Percentiles rank a stretch among this genome's conserved stretches.
phyloP scores from a whole-genome alignment of 2,888 invertebrate species.

The Uropetala carovei region DNA sequence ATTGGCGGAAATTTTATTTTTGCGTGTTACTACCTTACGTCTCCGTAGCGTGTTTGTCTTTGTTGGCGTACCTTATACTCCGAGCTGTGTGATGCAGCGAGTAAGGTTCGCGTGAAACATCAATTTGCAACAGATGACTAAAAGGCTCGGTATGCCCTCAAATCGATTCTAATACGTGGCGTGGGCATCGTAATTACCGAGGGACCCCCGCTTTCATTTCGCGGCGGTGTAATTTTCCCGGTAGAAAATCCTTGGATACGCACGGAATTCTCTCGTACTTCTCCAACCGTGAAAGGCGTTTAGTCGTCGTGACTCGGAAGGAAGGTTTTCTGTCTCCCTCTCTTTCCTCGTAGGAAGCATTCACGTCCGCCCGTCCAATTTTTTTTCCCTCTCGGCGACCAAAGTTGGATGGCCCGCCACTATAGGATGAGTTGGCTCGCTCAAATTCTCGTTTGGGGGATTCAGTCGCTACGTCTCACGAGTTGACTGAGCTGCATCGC shows the following conservation, averaged over 20 bases:
- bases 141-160: not conserved
- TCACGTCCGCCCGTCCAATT: not conserved
- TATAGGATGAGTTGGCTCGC: not conserved
- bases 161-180: conserved; percentile 28
- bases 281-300: not conserved
- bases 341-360: not conserved
- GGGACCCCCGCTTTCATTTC: not conserved
- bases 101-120: not conserved
- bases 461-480: not conserved
- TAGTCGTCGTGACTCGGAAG: not conserved
- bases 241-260: conserved; percentile 7
- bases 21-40: not conserved
- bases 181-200: not conserved
- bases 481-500: not conserved
- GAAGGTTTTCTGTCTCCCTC: not conserved
- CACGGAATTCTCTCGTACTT: not conserved
- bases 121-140: conserved; percentile 6
- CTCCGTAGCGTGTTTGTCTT: not conserved
- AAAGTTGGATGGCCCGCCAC: not conserved
- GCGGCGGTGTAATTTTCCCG: not conserved
- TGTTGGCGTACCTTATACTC: not conserved
- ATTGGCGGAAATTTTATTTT: not conserved
- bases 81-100: not conserved
- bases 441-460: conserved; percentile 10
- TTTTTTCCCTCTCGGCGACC: not conserved